Base-by-base conservation (phyloP, 1,140 invertebrate genomes). In the Augochlora pura region DNA sequence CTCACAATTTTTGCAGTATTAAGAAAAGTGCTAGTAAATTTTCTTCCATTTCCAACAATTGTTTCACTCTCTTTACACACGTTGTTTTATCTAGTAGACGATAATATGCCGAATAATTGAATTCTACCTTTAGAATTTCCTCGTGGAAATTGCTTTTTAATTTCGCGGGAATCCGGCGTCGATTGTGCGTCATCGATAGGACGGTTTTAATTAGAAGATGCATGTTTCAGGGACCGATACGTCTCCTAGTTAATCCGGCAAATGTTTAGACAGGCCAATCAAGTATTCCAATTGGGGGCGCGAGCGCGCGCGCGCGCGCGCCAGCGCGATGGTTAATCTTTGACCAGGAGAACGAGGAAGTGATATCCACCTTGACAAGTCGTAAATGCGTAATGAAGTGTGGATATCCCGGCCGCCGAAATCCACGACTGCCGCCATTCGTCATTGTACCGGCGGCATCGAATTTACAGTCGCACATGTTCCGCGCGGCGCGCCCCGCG, bases 351-450 rank as follows among this genome's bases (percentile, higher is more conserved):
- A 80, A 86, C 80, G 70, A 77, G 79, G 80, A 82, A 86, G 83
- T 88, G 85, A 89, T 87, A 74, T 87, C 85, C 85, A 84, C 80
- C 85, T 81, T 83, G 88, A 88, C 87, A 80, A 86, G 73, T 74
- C 74, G 83, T 89, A 88, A 89, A 89, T 88, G 87, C 84, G 81
- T 88, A 89, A 89, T 88, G 85, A 88, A 89, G 86, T 84, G 83
- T 84, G 85, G 86, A 87, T 88, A 87, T 57, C 66, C 67, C 16
- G 66, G 54, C 54, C 69, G 70, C 69, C 76, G 54, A 72, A 66
- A 80, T 75, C 84, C 66, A 75, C 77, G 75, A 76, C 77, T 66
- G 79, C 79, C 75, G 74, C 46, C 75, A 82, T 86, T 78, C 73
- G 86, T 87, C 86, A 87, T 85, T 71, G 80, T 72, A 49, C 60